Percentiles rank a stretch among this genome's conserved stretches.
These are phyloP conservation scores for Myrmecobius fasciatus DNA, from an alignment of 2,113 vertebrate species.

Conservation along the genomic window DNA sequence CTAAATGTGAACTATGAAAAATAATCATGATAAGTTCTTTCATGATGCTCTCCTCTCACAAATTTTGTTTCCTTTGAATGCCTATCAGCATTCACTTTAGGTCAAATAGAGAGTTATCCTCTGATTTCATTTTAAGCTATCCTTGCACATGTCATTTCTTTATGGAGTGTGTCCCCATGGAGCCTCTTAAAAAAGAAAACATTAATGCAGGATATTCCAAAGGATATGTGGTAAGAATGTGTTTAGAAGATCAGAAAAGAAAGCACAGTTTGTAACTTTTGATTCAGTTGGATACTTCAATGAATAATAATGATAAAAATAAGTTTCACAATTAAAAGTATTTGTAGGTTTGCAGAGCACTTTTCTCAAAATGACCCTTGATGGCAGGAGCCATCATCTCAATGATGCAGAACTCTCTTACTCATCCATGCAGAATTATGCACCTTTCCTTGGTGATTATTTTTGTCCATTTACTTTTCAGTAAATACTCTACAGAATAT, in stretches of 20 bases:
- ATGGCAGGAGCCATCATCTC: neutral
- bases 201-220: neutral
- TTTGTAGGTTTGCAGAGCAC: neutral
- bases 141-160: neutral
- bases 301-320: neutral
- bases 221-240: neutral
- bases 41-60: neutral
- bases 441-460: neutral
- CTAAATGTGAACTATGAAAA: neutral
- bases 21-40: neutral
- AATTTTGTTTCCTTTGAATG: neutral
- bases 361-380: neutral
- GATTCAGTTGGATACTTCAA: neutral
- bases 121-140: neutral
- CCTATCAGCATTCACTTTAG: neutral
- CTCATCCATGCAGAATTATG: neutral
- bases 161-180: neutral
- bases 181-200: neutral
- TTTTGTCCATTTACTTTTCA: neutral
- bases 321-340: neutral
- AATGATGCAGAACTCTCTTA: neutral
- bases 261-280: neutral
- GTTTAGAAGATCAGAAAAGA: neutral
- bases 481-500: neutral
- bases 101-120: neutral